Evolutionary conservation across 2,888 invertebrate genomes (phyloP).

Genomic region (Caenorhabditis sp.): DNA sequence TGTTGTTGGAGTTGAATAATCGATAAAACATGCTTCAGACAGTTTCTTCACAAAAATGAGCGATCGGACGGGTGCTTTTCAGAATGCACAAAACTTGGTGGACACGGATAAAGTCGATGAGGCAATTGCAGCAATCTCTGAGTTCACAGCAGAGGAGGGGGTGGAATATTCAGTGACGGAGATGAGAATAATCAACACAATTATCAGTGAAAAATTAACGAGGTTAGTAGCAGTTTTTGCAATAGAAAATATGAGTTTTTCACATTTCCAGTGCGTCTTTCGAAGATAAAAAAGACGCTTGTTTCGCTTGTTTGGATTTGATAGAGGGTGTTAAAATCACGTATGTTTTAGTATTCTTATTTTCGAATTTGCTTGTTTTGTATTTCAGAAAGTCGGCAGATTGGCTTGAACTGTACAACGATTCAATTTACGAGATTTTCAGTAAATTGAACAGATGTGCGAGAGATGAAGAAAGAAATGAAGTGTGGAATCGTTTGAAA

Average conservation of each 20-base stretch:
- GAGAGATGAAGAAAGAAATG: conserved; percentile 50
- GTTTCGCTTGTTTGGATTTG: conserved; percentile 42
- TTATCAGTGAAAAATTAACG: conserved; percentile 48
- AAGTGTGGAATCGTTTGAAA: conserved; percentile 53
- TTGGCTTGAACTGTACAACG: conserved; percentile 46
- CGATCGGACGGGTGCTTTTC: conserved; percentile 24
- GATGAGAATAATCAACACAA: conserved; percentile 44
- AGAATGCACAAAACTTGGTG: conserved; percentile 25
- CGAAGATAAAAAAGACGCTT: conserved; percentile 57
- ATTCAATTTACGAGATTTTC: conserved; percentile 53
- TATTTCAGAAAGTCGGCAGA: conserved; percentile 43
- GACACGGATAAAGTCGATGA: conserved; percentile 39
- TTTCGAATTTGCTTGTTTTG: too few species aligned
- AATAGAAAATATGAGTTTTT: background rate
- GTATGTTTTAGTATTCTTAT: conserved; percentile 24
- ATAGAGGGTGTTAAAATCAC: conserved; percentile 46
- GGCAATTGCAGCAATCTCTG: conserved; percentile 20
- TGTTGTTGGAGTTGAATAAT: background rate
- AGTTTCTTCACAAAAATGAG: conserved; percentile 8
- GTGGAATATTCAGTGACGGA: conserved; percentile 42
- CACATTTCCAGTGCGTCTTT: conserved; percentile 50
- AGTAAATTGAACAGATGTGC: conserved; percentile 52
- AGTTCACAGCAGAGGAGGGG: conserved; percentile 33
- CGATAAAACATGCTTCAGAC: background rate
- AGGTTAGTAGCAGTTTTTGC: conserved; percentile 23